Base-by-base conservation (phyloP, 2,797 vertebrate genomes). In the Sandelia bainsii region DNA sequence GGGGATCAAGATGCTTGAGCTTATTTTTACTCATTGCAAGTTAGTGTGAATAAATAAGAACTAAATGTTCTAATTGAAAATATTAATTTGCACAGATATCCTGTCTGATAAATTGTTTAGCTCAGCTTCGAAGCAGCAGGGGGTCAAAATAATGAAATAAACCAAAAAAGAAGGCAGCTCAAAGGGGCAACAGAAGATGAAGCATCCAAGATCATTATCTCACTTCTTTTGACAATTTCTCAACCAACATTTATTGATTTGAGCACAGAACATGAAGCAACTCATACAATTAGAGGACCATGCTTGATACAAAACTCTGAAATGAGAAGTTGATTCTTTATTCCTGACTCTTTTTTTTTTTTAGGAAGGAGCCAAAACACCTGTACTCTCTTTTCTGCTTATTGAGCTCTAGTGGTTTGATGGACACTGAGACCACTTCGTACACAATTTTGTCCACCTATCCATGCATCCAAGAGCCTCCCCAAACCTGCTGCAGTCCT, bases 61-160 rank as follows among this genome's bases (percentile, higher is more conserved):
- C 63, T 2, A 58, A 19, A 37, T 58, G 6, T 44, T 48, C 23
- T 32, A 14, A 56, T 32, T 17, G 34, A 17, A 22, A 76, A 66
- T 0, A 39, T 54, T 73, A 12, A 83, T 77, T 71, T 52, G 53
- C 46, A 52, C 39, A 68, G 14, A 25, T 49, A 54, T 50, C 32
- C 56, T 5, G 9, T 48, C 37, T 62, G 44, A 6, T 58, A 46
- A 64, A 75, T 79, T 70, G 56, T 82, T 78, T 58, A 39, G 52
- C 56, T 77, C 8, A 12, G 58, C 60, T 70, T 69, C 25, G 22
- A 59, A 84, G 48, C 80, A 78, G 79, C 80, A 72, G 72, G 77
- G 25, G 59, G 48, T 5, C 19, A 8, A 74, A 83, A 79, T 76
- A 76, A 87, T 75, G 58, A 62, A 73, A 79, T 59, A 71, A 65